Conservation (phyloP, 2,797 vertebrate genomes). For the Vespertilio murinus region DNA sequence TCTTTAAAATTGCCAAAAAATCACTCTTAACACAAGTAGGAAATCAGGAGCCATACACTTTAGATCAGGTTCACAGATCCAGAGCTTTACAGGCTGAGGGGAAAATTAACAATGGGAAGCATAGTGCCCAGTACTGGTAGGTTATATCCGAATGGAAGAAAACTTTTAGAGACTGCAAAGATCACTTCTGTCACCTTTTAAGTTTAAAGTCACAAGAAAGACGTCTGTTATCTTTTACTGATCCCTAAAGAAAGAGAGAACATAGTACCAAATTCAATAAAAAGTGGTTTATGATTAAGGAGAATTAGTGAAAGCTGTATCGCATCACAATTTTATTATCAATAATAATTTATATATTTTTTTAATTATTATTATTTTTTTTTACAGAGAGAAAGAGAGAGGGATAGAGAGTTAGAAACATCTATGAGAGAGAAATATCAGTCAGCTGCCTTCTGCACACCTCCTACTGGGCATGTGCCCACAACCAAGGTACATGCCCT, state of each 20-base stretch:
- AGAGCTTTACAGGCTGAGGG: neutral
- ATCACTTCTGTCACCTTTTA: neutral
- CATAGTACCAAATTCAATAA: conserved; percentile 8
- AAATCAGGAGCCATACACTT: conserved; percentile 6
- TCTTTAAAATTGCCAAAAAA: neutral
- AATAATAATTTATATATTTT: neutral
- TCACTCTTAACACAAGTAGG: neutral
- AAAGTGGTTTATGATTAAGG: neutral
- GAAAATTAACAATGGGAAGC: conserved; percentile 28
- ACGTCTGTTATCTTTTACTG: conserved; percentile 18
- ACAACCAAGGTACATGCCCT: too few species aligned
- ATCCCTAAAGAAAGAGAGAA: neutral
- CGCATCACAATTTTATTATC: neutral
- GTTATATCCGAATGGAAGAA: neutral
- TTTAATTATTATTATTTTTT: too few species aligned
- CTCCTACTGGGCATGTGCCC: too few species aligned
- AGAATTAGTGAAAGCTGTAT: neutral
- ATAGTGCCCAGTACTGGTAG: neutral
- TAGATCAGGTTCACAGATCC: neutral
- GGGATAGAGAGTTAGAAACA: too few species aligned
- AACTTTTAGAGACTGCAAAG: neutral
- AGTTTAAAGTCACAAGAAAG: neutral
- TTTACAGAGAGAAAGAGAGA: too few species aligned
- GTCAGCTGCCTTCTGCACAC: too few species aligned
- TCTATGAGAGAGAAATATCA: too few species aligned